Conservation (phyloP, 2,888 invertebrate species). For the Tipula lateralis region DNA sequence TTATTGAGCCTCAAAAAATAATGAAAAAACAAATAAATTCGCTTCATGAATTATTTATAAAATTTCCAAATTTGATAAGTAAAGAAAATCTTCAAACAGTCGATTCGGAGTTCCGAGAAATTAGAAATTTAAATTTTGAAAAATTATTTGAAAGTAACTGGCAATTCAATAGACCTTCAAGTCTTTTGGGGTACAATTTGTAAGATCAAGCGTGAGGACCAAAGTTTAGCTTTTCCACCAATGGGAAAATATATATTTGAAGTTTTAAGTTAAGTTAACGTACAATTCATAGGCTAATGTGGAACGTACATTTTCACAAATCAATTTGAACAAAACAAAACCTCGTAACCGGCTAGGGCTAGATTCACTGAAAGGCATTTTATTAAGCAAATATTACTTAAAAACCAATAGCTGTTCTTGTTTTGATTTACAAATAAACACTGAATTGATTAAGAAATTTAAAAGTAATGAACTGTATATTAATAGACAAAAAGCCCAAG, state of each 20-base stretch:
- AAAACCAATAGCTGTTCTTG: background rate
- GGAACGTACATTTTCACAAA: no score
- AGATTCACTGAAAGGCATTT: background rate
- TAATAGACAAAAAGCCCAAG: background rate
- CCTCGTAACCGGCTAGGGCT: background rate
- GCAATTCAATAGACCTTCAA: background rate
- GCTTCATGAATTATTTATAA: no score
- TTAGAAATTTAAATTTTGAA: background rate
- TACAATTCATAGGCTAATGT: background rate
- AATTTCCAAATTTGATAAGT: no score
- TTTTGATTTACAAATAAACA: background rate
- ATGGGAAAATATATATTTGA: background rate
- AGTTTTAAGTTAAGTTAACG: background rate
- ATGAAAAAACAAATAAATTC: background rate
- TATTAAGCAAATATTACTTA: background rate
- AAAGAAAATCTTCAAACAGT: no score
- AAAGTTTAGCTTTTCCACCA: background rate
- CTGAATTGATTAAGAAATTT: background rate
- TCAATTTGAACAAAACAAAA: background rate
- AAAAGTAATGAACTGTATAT: background rate
- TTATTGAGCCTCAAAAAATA: background rate
- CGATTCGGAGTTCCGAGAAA: background rate
- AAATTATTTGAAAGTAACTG: background rate
- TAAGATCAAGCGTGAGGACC: background rate
- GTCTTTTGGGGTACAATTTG: background rate